Evolutionary conservation across 1,140 invertebrate genomes (phyloP).

Genomic region (Dysdera silvatica): DNA sequence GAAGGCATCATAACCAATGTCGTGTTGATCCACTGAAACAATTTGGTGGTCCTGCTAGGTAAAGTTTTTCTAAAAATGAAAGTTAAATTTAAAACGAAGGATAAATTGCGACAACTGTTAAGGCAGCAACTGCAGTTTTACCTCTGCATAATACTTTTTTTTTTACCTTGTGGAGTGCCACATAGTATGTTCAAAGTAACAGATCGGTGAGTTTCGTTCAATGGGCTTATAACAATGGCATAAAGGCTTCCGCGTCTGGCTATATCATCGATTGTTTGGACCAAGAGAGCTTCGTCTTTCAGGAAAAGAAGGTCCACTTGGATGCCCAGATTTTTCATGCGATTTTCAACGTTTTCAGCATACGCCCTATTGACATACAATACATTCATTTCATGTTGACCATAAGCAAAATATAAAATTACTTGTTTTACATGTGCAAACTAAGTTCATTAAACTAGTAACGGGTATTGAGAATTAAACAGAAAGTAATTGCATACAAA

Average conservation of each 20-base stretch:
- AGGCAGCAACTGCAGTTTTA: no score
- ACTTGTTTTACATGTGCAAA: not conserved
- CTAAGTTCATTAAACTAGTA: not conserved
- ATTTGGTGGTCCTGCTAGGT: no score
- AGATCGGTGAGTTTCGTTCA: constrained; percentile 75
- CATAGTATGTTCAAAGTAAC: constrained; percentile 84
- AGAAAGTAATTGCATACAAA: constrained; percentile 25
- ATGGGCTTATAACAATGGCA: constrained; percentile 73
- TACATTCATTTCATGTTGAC: not conserved
- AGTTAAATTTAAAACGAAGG: no score
- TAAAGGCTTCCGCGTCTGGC: constrained; percentile 74
- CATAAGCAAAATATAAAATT: not conserved
- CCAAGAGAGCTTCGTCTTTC: constrained; percentile 74
- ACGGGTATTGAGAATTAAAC: constrained; percentile 2
- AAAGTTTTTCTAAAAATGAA: no score
- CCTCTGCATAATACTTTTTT: no score
- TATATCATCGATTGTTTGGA: constrained; percentile 78
- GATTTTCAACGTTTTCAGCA: constrained; percentile 75
- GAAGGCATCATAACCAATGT: no score
- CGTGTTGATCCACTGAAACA: no score
- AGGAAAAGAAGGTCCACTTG: constrained; percentile 79
- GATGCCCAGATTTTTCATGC: constrained; percentile 64
- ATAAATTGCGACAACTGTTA: no score
- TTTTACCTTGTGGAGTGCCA: constrained; percentile 75
- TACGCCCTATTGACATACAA: constrained; percentile 57